phyloP scores from a whole-genome alignment of 2,888 invertebrate genomes.

The Cheilosia vulpina region DNA sequence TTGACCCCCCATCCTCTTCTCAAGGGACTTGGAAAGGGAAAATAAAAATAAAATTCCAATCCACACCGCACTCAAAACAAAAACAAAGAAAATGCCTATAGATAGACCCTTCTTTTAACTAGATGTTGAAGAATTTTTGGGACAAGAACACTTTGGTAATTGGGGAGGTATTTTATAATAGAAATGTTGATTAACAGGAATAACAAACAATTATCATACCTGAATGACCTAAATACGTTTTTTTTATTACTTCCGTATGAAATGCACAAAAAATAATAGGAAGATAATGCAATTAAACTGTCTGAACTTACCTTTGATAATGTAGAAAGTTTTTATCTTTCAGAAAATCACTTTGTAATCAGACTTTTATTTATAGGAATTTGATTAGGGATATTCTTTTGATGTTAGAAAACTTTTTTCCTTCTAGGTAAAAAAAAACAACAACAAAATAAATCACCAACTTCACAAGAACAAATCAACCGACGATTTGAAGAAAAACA shows the following conservation, averaged over 20 bases:
- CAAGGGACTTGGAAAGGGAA: not conserved
- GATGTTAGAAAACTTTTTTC: not conserved
- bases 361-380: constrained; percentile 30
- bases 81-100: constrained; percentile 7
- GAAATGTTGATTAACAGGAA: constrained; percentile 3
- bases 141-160: not conserved
- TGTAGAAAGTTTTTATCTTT: not conserved
- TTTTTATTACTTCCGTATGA: not conserved
- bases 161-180: not conserved
- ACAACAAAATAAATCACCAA: constrained; percentile 7
- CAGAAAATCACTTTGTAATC: constrained; percentile 13
- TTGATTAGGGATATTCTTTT: not conserved
- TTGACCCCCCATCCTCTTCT: not conserved
- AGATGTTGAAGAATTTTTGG: not conserved
- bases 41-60: constrained; percentile 10
- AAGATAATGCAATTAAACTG: not conserved
- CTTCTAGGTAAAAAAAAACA: constrained; percentile 10
- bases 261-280: not conserved
- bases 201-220: not conserved
- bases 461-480: not conserved
- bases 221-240: not conserved
- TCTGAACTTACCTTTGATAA: not conserved
- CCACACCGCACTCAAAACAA: constrained; percentile 15
- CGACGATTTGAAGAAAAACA: constrained; percentile 29
- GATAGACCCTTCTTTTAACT: not conserved